phyloP scores from a whole-genome alignment of 2,113 vertebrate genomes.

The Alaudala cheleensis region DNA sequence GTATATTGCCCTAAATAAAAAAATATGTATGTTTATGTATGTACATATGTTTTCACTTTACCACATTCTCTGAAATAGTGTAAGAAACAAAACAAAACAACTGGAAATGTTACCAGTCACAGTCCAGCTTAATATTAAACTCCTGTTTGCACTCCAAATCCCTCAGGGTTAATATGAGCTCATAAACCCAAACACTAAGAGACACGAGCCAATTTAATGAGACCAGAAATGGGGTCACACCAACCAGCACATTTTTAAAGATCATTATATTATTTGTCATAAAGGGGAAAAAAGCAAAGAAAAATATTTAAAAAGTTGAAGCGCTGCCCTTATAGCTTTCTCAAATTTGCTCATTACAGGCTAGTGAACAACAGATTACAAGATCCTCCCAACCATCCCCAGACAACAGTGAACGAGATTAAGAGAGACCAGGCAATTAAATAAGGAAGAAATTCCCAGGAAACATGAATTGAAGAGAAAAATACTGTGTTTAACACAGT shows the following conservation, averaged over 20 bases:
- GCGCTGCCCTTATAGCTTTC: background rate
- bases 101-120: background rate
- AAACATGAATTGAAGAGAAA: background rate
- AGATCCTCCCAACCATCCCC: background rate
- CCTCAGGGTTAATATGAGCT: conserved; percentile 2
- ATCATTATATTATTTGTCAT: background rate
- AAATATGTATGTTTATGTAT: background rate
- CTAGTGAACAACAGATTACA: conserved; percentile 33
- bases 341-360: conserved; percentile 31
- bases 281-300: background rate
- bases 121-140: conserved; percentile 1
- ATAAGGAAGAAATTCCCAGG: background rate
- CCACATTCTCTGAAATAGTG: background rate
- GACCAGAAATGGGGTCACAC: conserved; percentile 34
- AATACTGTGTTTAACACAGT: background rate
- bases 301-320: background rate
- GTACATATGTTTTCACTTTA: background rate
- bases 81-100: background rate
- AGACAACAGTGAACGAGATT: background rate
- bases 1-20: background rate
- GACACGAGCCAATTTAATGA: conserved; percentile 42
- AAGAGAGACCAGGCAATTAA: conserved; percentile 18
- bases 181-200: background rate
- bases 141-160: background rate
- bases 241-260: conserved; percentile 4